Percentiles rank a stretch among this genome's conserved stretches.
phyloP scores from a whole-genome alignment of 2,113 vertebrate species.

The Forbesichthys agassizii region DNA sequence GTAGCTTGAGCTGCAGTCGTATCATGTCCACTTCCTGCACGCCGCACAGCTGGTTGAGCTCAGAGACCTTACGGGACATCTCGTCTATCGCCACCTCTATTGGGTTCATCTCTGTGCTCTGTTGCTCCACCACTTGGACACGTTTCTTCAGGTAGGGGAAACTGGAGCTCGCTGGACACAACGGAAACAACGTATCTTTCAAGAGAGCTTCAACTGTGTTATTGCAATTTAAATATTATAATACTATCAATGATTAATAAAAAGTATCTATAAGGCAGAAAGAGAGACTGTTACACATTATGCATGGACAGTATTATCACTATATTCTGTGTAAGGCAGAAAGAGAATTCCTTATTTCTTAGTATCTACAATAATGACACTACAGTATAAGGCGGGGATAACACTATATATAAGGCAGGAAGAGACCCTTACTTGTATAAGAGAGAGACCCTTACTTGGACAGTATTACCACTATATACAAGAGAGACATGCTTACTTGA shows the following conservation, averaged over 20 bases:
- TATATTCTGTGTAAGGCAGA: too few relatives aligned
- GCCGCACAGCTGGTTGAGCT: conserved; percentile 94
- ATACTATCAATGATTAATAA: neutral
- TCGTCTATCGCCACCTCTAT: conserved; percentile 99
- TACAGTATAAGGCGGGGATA: too few relatives aligned
- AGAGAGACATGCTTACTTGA: too few relatives aligned
- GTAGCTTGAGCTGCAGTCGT: conserved; percentile 94
- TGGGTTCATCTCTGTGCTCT: conserved; percentile 94
- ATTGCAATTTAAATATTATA: neutral
- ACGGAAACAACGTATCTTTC: neutral
- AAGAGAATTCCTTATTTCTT: too few relatives aligned
- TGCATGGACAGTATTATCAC: too few relatives aligned
- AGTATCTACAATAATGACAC: too few relatives aligned
- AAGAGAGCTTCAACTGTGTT: neutral
- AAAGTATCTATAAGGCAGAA: neutral
- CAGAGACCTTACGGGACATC: conserved; percentile 95
- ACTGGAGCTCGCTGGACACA: conserved; percentile 83
- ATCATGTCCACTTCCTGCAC: conserved; percentile 99
- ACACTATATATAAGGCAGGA: too few relatives aligned
- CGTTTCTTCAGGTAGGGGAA: conserved; percentile 97
- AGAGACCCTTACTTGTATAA: too few relatives aligned
- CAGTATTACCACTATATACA: too few relatives aligned
- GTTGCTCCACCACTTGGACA: conserved; percentile 93
- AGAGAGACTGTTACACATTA: too few relatives aligned
- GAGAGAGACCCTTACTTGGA: too few relatives aligned